Evolutionary conservation across 2,113 vertebrate genomes (phyloP).

Genomic region (Labrus mixtus): DNA sequence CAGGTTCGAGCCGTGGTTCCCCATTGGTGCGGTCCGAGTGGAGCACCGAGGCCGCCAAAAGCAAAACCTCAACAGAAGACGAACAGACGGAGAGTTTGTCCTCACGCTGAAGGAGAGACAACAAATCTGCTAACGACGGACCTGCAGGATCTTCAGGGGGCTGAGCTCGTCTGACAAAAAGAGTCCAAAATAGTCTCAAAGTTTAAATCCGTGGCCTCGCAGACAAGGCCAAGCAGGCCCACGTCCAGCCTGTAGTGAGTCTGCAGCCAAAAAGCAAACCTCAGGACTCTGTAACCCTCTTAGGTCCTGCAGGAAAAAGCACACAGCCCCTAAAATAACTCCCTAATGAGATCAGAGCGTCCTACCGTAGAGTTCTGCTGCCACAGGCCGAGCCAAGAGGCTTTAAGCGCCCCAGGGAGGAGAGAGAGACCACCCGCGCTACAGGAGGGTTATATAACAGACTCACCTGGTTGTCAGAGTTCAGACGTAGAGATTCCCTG

Average conservation of each 20-base stretch:
- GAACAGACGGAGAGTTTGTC: neutral
- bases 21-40: conserved; percentile 71
- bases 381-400: conserved; percentile 26
- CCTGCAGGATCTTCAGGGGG: neutral
- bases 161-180: neutral
- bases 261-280: conserved; percentile 29
- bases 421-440: neutral
- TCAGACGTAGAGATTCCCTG: neutral
- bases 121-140: neutral
- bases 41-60: neutral
- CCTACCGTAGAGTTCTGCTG: neutral
- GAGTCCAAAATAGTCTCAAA: neutral
- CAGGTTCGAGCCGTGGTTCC: conserved; percentile 78
- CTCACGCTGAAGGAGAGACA: neutral
- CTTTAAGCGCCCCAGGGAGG: conserved; percentile 14
- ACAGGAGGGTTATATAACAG: conserved; percentile 44
- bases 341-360: conserved; percentile 67
- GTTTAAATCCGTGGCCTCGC: neutral
- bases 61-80: neutral
- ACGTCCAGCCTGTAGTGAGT: conserved; percentile 48
- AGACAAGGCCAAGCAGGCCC: conserved; percentile 4
- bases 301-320: conserved; percentile 52
- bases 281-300: conserved; percentile 70
- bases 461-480: neutral
- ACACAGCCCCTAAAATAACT: conserved; percentile 59